Evolutionary conservation across 2,888 invertebrate species (phyloP).

Genomic region (Aspidiotus rigidus): DNA sequence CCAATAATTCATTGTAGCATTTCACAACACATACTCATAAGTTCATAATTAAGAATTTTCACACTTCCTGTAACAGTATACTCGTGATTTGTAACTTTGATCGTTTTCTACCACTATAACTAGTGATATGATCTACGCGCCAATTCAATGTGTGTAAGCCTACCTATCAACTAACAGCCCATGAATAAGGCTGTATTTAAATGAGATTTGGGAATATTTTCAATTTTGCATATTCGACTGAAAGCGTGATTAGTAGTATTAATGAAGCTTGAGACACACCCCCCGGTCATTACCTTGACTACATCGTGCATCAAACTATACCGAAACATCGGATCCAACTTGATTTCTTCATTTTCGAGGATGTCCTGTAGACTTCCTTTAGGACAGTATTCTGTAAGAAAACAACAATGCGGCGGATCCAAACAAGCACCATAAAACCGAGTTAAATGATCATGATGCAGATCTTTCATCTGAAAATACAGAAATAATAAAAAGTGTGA

Average conservation of each 20-base stretch:
- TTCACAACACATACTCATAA: no score
- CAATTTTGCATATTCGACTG: no score
- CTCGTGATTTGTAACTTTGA: no score
- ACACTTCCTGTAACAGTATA: no score
- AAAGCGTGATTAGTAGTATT: not conserved
- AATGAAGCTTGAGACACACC: not conserved
- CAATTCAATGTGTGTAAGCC: no score
- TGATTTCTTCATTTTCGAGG: slow-evolving; percentile 82
- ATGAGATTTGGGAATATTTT: no score
- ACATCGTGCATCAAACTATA: slow-evolving; percentile 91
- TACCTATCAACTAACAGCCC: no score
- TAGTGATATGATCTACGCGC: no score
- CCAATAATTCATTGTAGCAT: no score
- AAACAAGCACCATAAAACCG: slow-evolving; percentile 89
- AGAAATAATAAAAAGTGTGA: not conserved
- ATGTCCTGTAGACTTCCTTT: slow-evolving; percentile 73
- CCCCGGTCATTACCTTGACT: slow-evolving; percentile 54
- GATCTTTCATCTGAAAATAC: slow-evolving; percentile 63
- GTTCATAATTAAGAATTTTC: no score
- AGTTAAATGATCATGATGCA: slow-evolving; percentile 79
- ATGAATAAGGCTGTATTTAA: no score
- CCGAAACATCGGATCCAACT: slow-evolving; percentile 86
- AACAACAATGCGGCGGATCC: slow-evolving; percentile 70
- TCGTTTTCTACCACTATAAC: no score
- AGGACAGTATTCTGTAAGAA: slow-evolving; percentile 93